Percentiles rank a stretch among this genome's conserved stretches.
Evolutionary conservation across 2,888 invertebrate genomes (phyloP).

Genomic region (Serripes groenlandicus): DNA sequence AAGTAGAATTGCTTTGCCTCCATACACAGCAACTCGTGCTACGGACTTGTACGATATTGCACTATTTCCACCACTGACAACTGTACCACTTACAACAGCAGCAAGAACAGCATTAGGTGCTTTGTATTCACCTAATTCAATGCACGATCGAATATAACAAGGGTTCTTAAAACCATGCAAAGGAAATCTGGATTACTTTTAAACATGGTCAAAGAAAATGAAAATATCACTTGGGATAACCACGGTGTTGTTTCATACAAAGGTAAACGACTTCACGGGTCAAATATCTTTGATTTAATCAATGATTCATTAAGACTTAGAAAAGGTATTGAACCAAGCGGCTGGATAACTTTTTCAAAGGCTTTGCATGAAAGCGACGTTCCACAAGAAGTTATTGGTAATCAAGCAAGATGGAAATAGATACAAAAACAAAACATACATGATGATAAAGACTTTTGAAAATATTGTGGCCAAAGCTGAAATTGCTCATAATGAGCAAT

Average conservation of each 20-base stretch:
- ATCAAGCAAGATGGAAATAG: background rate
- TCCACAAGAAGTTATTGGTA: constrained; percentile 18
- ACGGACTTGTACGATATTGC: no score
- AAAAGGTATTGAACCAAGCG: constrained; percentile 12
- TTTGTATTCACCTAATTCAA: no score
- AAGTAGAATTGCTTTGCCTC: no score
- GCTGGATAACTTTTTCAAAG: constrained; percentile 2
- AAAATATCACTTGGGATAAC: constrained; percentile 6
- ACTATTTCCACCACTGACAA: no score
- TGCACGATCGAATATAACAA: constrained; percentile 9
- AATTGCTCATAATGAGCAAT: no score
- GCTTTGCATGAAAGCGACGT: constrained; percentile 10
- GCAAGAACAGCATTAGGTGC: no score
- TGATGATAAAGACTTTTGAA: no score
- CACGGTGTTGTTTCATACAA: background rate
- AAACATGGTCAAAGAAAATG: background rate
- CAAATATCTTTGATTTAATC: constrained; percentile 10
- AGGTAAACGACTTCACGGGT: constrained; percentile 4
- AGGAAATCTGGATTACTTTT: constrained; percentile 1
- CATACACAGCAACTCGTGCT: no score
- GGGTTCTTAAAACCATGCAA: constrained; percentile 14
- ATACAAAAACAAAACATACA: constrained; percentile 3
- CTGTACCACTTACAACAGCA: no score
- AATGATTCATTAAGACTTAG: constrained; percentile 6
- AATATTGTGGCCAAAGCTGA: no score